Conservation (phyloP, 2,113 vertebrate genomes). For the Mustela nigripes region DNA sequence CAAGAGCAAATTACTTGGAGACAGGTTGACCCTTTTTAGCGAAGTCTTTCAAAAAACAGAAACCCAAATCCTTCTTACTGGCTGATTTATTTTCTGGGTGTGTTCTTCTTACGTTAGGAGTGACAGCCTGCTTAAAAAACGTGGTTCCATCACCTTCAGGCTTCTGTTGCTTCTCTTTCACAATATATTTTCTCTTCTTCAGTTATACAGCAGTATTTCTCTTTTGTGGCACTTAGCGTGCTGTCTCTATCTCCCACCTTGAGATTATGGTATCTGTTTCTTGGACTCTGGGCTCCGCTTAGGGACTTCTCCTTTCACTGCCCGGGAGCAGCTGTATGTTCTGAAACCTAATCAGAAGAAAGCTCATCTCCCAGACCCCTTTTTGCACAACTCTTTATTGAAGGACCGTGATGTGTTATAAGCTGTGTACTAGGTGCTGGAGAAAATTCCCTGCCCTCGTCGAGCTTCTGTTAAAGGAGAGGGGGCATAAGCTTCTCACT, state of each 20-base stretch:
- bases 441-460: background rate
- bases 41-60: conserved; percentile 57
- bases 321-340: conserved; percentile 34
- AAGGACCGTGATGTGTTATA: background rate
- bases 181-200: conserved; percentile 30
- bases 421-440: background rate
- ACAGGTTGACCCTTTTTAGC: conserved; percentile 3
- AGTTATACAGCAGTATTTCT: conserved; percentile 2
- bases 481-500: background rate
- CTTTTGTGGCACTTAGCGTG: background rate
- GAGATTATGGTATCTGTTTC: conserved; percentile 10
- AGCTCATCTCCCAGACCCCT: background rate
- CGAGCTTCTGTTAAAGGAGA: background rate
- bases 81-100: background rate
- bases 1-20: conserved; percentile 54
- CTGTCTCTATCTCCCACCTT: background rate
- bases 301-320: background rate
- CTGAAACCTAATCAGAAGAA: conserved; percentile 65
- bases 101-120: background rate
- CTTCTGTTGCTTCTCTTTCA: background rate
- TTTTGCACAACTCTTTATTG: background rate
- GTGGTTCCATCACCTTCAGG: background rate
- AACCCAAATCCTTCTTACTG: background rate
- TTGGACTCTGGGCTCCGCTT: background rate
- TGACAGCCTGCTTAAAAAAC: background rate